Evolutionary conservation across 2,888 invertebrate genomes (phyloP).

Genomic region (Drosophila mulleri): DNA sequence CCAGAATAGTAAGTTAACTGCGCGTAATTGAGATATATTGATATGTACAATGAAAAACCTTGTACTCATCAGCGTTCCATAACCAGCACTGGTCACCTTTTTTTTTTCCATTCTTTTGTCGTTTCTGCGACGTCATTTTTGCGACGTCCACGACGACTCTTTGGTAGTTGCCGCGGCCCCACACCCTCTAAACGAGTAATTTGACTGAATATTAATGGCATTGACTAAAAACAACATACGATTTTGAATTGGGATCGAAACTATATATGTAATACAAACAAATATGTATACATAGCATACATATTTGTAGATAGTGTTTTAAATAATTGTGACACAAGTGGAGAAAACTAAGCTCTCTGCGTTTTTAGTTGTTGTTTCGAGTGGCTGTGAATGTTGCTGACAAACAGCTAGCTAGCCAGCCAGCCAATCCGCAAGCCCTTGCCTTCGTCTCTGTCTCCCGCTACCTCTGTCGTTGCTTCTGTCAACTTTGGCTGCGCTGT

Average conservation of each 20-base stretch:
- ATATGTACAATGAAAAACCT: conserved; percentile 31
- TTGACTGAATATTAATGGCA: conserved; percentile 37
- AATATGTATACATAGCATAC: conserved; percentile 1
- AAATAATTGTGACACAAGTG: conserved; percentile 28
- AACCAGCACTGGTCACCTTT: conserved; percentile 49
- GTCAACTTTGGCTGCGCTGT: conserved; percentile 24
- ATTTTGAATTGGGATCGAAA: conserved; percentile 31
- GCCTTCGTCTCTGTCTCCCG: conserved; percentile 4
- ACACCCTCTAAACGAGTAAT: conserved; percentile 58
- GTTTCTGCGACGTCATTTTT: conserved; percentile 83
- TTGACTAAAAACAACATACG: conserved; percentile 42
- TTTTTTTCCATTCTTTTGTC: conserved; percentile 54
- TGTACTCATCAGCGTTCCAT: conserved; percentile 57
- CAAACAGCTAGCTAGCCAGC: conserved; percentile 14
- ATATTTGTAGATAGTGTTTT: conserved; percentile 14
- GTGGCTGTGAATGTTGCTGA: conserved; percentile 35
- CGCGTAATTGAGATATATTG: conserved; percentile 55
- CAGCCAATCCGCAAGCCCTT: conserved; percentile 36
- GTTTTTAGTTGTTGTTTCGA: conserved; percentile 34
- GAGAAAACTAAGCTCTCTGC: conserved; percentile 33
- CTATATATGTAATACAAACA: conserved; percentile 1
- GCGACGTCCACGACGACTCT: conserved; percentile 65
- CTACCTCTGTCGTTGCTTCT: not conserved
- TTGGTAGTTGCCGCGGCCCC: conserved; percentile 44
- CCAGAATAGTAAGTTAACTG: conserved; percentile 91